Conservation (phyloP, 2,113 vertebrate genomes). For the Coreoperca whiteheadi region DNA sequence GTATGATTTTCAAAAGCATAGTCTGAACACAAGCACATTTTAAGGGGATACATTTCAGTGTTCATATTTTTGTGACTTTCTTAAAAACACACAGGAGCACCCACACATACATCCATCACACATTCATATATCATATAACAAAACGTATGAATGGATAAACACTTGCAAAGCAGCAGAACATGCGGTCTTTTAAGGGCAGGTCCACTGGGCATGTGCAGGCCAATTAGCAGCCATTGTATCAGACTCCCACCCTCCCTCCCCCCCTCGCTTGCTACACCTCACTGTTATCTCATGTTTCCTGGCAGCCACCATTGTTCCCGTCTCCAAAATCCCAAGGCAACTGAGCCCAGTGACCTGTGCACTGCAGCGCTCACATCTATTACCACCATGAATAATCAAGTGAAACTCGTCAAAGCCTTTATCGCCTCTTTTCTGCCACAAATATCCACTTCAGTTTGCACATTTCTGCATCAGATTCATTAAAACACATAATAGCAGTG, state of each 20-base stretch:
- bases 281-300: constrained; percentile 45
- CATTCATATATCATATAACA: not conserved
- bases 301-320: constrained; percentile 26
- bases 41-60: not conserved
- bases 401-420: not conserved
- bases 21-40: constrained; percentile 1
- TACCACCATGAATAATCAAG: constrained; percentile 13
- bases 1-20: constrained; percentile 3
- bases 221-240: constrained; percentile 40
- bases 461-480: not conserved
- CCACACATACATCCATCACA: not conserved
- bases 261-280: not conserved
- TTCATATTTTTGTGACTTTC: not conserved
- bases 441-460: not conserved
- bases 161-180: constrained; percentile 23
- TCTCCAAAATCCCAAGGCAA: constrained; percentile 26
- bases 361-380: constrained; percentile 16
- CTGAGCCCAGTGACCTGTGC: constrained; percentile 23
- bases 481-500: not conserved
- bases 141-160: constrained; percentile 27
- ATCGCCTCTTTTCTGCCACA: not conserved
- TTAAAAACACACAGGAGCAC: not conserved
- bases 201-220: constrained; percentile 29
- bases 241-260: not conserved
- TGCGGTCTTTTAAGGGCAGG: constrained; percentile 31